Evolutionary conservation across 1,140 invertebrate species (phyloP), one percentile per base, ranked within the genome.

Genomic region (Ridgeia piscesae): DNA sequence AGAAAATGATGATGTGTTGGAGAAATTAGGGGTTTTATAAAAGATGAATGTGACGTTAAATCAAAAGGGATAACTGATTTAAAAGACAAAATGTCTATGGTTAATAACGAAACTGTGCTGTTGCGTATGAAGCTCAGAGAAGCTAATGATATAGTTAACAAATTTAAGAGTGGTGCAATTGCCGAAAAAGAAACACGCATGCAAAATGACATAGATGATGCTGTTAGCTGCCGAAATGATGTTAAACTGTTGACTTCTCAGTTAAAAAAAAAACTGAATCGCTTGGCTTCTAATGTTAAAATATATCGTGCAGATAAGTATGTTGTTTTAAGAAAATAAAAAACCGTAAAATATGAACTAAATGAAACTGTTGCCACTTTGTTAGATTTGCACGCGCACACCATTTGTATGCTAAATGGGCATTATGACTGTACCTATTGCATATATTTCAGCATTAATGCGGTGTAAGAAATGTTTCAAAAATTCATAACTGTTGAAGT

Each of bases 221-320:
- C 89, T 17, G 31, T 90, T 33, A 90, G 89, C 89, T 90, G n/a
- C 89, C n/a, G 89, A 90, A 90, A 90, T 27, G n/a, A 90, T 27
- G 89, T 90, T 90, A 90, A 34, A 27, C 35, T 8, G 17, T 90
- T 90, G 89, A 90, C 89, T 27, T 90, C 1, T 90, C 89, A 33
- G 35, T 90, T 90, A 90, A 90, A 90, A 27, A 90, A 35, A 90
- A 90, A 90, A 33, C 31, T 90, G 33, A 6, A 27, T 90, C 9
- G 17, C 34, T 14, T 90, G 89, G n/a, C 89, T 90, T 90, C 89
- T 2, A 8, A 90, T 33, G 21, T 90, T 90, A 90, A 2, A 90
- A 90, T 2, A 90, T 90, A 17, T 90, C 89, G n/a, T 8, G 0
- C 89, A 90, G 35, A 90, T 90, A 90, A 90, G 35, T 33, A 34